A percentile compares a stretch with the other conserved stretches of the same genome.
phyloP scores from a whole-genome alignment of 2,888 invertebrate species.

The Acanthoscelides obtectus region DNA sequence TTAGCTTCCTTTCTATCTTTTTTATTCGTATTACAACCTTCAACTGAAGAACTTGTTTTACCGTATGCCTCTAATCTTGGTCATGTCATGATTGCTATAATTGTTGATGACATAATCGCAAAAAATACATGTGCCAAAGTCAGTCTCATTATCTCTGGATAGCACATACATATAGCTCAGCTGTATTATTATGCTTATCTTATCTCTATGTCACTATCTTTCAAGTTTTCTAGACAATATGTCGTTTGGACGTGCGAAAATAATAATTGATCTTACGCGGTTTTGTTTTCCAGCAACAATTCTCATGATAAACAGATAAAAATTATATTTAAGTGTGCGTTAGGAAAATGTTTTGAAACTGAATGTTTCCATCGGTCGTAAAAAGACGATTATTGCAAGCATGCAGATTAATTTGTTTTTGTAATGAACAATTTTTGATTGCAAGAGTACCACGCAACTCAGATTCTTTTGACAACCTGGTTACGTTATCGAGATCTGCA shows the following conservation, averaged over 20 bases:
- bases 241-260: neutral
- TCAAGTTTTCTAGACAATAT: constrained; percentile 1
- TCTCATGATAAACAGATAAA: constrained; percentile 6
- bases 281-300: constrained; percentile 4
- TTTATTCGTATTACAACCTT: neutral
- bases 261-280: neutral
- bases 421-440: neutral
- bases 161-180: neutral
- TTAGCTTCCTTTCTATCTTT: neutral
- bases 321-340: neutral
- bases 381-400: neutral
- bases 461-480: neutral
- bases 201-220: neutral
- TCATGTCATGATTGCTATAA: neutral
- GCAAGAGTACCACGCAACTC: neutral
- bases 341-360: neutral
- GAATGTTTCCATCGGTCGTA: neutral
- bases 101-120: neutral
- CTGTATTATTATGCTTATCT: neutral
- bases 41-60: neutral
- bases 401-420: neutral
- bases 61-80: neutral
- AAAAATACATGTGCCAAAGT: neutral
- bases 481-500: neutral
- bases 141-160: neutral